Base-by-base conservation (phyloP, 2,797 vertebrate genomes). In the Hypotaenidia philippensis region DNA sequence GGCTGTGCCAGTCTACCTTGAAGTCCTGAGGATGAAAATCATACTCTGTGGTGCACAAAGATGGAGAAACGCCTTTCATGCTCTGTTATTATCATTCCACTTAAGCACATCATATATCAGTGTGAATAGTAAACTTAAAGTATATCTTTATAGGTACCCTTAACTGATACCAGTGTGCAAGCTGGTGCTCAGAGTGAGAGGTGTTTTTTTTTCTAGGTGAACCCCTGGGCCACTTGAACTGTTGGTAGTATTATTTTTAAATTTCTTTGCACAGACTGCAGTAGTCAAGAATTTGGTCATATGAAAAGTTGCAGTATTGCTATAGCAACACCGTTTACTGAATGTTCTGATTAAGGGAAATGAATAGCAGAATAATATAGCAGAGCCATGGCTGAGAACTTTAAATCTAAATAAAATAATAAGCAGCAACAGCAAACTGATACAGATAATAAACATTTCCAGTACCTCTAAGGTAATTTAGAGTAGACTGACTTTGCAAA, bases 311-410 rank as follows among this genome's bases (percentile, higher is more conserved):
- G 57, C 84, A 61, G 49, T 74, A 95, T 96, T 96, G 90, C 96
- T 95, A 95, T 96, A 94, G 95, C 90, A 97, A 96, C 95, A 52
- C 27, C 6, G 2, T 94, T 95, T 96, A 85, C 78, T 90, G 86
- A 85, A 59, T 76, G 55, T 64, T 96, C 87, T 83, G 80, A 87
- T 94, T 94, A 91, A 90, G 83, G 32, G 47, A 80, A 95, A 95
- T 74, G 77, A 96, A 91, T 70, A 69, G 59, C 32, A 80, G 74
- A 87, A 88, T 70, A 89, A 91, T 65, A 13, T 75, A 69, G 69
- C 34, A 75, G 63, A 75, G 59, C 55, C 77, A 49, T 77, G 57
- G 59, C 93, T 85, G 79, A 82, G 25, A 55, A 83, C 65, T 80
- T 91, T 59, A 94, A 87, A 71, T 57, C 44, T 79, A 71, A 91